These are phyloP conservation scores for Drusus annulatus DNA, from an alignment of 1,140 invertebrate genomes.

Conservation along the genomic window DNA sequence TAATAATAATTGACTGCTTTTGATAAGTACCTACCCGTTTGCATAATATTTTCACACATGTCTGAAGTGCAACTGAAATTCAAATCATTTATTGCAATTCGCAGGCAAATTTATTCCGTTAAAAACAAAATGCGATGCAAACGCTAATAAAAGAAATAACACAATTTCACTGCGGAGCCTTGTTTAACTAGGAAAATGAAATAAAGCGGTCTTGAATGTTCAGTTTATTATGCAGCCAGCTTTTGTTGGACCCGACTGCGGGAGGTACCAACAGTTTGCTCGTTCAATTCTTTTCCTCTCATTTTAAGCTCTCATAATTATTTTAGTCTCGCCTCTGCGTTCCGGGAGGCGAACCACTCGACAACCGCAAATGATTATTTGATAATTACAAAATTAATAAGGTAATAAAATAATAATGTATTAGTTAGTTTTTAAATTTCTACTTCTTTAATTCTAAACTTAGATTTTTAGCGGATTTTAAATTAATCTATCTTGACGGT, in stretches of 20 bases:
- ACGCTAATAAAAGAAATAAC: neutral
- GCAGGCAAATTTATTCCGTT: no score
- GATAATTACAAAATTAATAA: constrained; percentile 8
- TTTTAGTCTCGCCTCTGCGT: constrained; percentile 55
- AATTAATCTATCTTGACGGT: no score
- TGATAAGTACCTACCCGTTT: no score
- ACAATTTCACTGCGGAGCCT: neutral
- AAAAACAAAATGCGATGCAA: no score
- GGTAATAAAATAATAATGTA: no score
- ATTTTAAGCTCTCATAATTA: constrained; percentile 56
- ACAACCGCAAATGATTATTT: constrained; percentile 1
- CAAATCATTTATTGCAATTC: no score
- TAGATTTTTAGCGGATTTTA: no score
- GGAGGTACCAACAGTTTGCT: constrained; percentile 46
- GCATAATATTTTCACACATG: no score
- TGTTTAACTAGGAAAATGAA: constrained; percentile 46
- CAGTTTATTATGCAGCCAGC: constrained; percentile 47
- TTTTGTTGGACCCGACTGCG: constrained; percentile 8
- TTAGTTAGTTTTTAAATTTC: no score
- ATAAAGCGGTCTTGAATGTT: constrained; percentile 33
- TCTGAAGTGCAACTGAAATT: no score
- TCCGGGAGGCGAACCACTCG: constrained; percentile 10
- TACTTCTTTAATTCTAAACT: no score
- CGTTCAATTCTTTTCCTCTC: constrained; percentile 49
- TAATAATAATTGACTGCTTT: no score